Conservation (phyloP, 2,113 vertebrate genomes). For the Gadus macrocephalus region DNA sequence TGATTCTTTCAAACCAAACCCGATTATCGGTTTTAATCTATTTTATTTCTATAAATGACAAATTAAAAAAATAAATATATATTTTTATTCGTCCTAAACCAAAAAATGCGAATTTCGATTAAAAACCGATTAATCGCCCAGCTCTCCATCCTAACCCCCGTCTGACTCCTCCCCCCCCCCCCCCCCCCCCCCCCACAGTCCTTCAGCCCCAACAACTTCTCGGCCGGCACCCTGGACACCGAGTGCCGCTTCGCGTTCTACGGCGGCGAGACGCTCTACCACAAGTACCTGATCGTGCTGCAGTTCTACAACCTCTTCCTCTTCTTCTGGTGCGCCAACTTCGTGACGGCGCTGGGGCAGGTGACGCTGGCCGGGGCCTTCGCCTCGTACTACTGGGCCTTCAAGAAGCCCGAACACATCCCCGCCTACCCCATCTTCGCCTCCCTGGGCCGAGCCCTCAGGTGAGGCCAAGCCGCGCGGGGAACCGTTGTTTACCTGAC, state of each 20-base stretch:
- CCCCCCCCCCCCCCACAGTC: slow-evolving; percentile 59
- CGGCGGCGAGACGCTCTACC: slow-evolving; percentile 85
- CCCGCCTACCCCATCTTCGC: slow-evolving; percentile 86
- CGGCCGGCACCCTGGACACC: slow-evolving; percentile 71
- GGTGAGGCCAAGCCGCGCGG: slow-evolving; percentile 63
- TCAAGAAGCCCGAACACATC: slow-evolving; percentile 86
- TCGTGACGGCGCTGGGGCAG: slow-evolving; percentile 89
- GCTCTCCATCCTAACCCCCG: no score
- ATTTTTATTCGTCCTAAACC: no score
- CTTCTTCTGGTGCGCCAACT: slow-evolving; percentile 96
- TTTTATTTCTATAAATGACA: no score
- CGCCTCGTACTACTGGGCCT: slow-evolving; percentile 97
- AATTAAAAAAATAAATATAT: no score
- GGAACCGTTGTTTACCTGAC: background rate
- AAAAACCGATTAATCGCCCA: no score
- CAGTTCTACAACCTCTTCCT: slow-evolving; percentile 96
- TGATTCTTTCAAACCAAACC: no score
- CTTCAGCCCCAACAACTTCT: slow-evolving; percentile 73
- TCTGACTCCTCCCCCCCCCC: slow-evolving; percentile 1
- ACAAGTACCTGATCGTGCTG: slow-evolving; percentile 82
- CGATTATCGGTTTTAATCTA: no score
- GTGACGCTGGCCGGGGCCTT: slow-evolving; percentile 91
- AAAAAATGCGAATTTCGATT: no score
- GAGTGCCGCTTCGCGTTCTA: slow-evolving; percentile 92
- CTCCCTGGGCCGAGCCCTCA: slow-evolving; percentile 83